Base-by-base conservation (phyloP, 2,888 invertebrate genomes). In the Ametastegia equiseti region DNA sequence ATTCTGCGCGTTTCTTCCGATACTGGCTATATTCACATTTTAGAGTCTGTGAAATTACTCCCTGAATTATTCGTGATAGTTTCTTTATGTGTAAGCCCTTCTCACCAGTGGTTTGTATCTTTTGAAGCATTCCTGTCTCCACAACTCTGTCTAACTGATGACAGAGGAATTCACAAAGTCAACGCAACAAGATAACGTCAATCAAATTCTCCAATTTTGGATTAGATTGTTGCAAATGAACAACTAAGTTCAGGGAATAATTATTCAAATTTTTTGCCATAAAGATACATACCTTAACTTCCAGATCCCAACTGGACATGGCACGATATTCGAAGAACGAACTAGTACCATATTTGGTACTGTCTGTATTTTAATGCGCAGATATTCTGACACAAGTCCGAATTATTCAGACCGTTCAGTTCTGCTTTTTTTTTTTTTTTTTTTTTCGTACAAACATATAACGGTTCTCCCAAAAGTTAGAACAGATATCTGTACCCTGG, bases 341-440 rank as follows among this genome's bases (percentile, higher is more conserved):
- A 75, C 54, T 54, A 9, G 15, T 57, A 75, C 54, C 54, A 39
- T 54, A 57, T 75, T 75, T 54, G 75, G 75, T 75, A 60, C 15
- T 15, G 11, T 60, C 5, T 30, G 30, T 27, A 23, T 60, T 27
- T 30, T 30, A 13, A 15, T 60, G 7, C 13, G 23, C 15, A 27
- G 60, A 60, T 60, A 42, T 23, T 60, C 30, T 30, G 23, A 30
- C 23, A 3, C 15, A 27, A 60, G 19, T 30, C 13, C 30, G 11
- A 1, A 60, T 30, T 30, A 60, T 30, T 60, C 60, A 60, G 30
- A 30, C 30, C 0, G 30, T 33, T 63, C n/a, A 36, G 33, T 63
- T 19, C 2, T 19, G 54, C 33, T n/a, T 13, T n/a, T 50, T 47
- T n/a, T n/a, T n/a, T n/a, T n/a, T n/a, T n/a, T n/a, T n/a, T n/a